These are phyloP conservation scores for Allygus modestus DNA, from an alignment of 2,888 invertebrate genomes.

Conservation along the genomic window DNA sequence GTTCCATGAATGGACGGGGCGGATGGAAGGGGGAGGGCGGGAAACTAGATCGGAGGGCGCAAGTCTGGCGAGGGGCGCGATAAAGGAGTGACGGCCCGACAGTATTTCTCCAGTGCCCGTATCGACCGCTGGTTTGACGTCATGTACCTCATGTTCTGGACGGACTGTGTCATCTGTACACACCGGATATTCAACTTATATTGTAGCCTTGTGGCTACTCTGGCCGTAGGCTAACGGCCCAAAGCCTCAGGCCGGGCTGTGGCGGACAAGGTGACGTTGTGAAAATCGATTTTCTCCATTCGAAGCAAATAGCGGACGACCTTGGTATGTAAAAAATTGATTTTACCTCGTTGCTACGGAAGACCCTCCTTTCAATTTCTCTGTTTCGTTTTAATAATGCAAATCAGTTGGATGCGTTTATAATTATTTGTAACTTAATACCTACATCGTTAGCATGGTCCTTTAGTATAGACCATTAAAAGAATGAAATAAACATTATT, in stretches of 20 bases:
- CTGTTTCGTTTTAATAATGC: too few relatives aligned
- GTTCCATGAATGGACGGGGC: too few relatives aligned
- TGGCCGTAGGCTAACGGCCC: conserved; percentile 8
- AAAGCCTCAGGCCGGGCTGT: not conserved
- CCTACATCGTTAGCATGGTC: too few relatives aligned
- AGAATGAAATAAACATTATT: too few relatives aligned
- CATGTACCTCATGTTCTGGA: conserved; percentile 55
- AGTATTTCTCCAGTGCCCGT: not conserved
- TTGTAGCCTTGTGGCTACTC: not conserved
- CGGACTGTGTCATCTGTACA: conserved; percentile 54
- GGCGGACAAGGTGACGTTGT: not conserved
- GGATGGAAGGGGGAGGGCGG: too few relatives aligned
- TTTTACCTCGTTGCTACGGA: not conserved
- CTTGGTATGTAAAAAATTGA: conserved; percentile 21
- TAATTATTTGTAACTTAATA: too few relatives aligned
- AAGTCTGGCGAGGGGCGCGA: not conserved
- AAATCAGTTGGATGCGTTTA: too few relatives aligned
- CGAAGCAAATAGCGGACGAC: not conserved
- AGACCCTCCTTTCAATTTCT: too few relatives aligned
- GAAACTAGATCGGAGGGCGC: not conserved
- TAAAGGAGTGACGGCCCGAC: not conserved
- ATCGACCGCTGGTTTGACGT: conserved; percentile 45
- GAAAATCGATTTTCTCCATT: not conserved
- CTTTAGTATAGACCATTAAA: too few relatives aligned
- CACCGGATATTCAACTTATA: conserved; percentile 50